Percentiles rank a stretch among this genome's conserved stretches.
phyloP scores from a whole-genome alignment of 2,797 vertebrate genomes.

The Megaceryle alcyon region DNA sequence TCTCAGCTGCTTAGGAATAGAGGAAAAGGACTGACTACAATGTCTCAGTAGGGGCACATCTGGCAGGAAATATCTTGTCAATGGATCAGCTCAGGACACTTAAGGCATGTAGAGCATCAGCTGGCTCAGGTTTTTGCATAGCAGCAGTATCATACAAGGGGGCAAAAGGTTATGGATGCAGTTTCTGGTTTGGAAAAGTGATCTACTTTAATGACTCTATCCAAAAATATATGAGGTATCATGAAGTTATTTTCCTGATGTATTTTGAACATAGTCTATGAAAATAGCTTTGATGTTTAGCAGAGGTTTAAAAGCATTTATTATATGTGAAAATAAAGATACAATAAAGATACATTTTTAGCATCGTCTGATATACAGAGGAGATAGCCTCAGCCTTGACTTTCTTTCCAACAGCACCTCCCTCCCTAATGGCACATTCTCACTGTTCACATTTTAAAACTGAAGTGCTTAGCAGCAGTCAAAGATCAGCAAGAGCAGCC shows the following conservation, averaged over 20 bases:
- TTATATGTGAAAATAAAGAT: slow-evolving; percentile 15
- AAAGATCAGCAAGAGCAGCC: slow-evolving; percentile 7
- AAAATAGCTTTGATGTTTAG: slow-evolving; percentile 38
- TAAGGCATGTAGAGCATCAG: slow-evolving; percentile 14
- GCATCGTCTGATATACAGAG: slow-evolving; percentile 15
- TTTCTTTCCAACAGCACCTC: neutral
- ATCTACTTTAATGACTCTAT: neutral
- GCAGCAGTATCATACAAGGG: neutral
- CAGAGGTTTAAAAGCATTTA: neutral
- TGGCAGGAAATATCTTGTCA: slow-evolving; percentile 35
- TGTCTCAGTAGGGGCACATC: slow-evolving; percentile 56
- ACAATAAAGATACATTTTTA: neutral
- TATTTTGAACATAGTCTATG: neutral
- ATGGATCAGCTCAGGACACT: slow-evolving; percentile 42
- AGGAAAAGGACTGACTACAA: neutral
- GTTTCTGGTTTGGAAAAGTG: slow-evolving; percentile 21
- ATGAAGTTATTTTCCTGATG: neutral
- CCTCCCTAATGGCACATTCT: slow-evolving; percentile 16
- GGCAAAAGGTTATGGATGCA: neutral
- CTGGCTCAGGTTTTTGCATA: slow-evolving; percentile 18
- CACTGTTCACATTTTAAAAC: slow-evolving; percentile 42
- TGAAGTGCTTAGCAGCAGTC: slow-evolving; percentile 26
- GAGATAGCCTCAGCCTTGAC: slow-evolving; percentile 25
- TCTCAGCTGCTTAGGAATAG: slow-evolving; percentile 29
- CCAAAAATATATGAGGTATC: neutral